Conservation (phyloP, 2,888 invertebrate genomes). For the Anoplius nigerrimus region DNA sequence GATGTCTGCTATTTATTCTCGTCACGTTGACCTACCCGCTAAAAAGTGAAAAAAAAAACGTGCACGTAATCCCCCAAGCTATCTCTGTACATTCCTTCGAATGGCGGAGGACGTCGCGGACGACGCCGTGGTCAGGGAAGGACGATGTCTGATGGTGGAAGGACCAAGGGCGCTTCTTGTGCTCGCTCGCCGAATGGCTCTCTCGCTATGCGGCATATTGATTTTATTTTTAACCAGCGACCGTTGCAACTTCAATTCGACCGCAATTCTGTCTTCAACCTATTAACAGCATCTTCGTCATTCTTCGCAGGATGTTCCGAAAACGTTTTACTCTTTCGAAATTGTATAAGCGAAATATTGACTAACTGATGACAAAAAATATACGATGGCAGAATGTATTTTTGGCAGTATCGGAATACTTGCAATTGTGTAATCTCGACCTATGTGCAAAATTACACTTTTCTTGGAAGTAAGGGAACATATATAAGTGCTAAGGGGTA, state of each 20-base stretch:
- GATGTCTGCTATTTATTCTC: constrained; percentile 69
- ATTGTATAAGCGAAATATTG: too few relatives aligned
- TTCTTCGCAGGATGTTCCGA: too few relatives aligned
- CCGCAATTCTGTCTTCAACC: too few relatives aligned
- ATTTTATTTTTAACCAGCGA: constrained; percentile 66
- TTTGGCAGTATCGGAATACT: too few relatives aligned
- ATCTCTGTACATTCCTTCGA: constrained; percentile 67
- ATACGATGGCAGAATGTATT: too few relatives aligned
- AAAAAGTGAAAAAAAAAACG: constrained; percentile 50
- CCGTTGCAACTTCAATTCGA: not conserved
- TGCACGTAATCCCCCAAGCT: constrained; percentile 65
- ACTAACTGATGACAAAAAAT: too few relatives aligned
- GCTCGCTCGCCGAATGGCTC: constrained; percentile 26
- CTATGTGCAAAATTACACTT: too few relatives aligned
- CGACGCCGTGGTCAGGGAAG: not conserved
- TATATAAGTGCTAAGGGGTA: not conserved
- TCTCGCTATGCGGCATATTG: constrained; percentile 64
- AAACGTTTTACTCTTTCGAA: too few relatives aligned
- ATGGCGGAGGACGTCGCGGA: constrained; percentile 36
- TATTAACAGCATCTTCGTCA: too few relatives aligned
- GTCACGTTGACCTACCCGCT: constrained; percentile 64
- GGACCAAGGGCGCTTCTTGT: not conserved
- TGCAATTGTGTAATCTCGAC: too few relatives aligned
- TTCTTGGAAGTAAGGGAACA: too few relatives aligned
- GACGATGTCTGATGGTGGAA: constrained; percentile 1